These are phyloP conservation scores for Peromyscus polionotus DNA, from an alignment of 2,113 vertebrate genomes.

Conservation along the genomic window DNA sequence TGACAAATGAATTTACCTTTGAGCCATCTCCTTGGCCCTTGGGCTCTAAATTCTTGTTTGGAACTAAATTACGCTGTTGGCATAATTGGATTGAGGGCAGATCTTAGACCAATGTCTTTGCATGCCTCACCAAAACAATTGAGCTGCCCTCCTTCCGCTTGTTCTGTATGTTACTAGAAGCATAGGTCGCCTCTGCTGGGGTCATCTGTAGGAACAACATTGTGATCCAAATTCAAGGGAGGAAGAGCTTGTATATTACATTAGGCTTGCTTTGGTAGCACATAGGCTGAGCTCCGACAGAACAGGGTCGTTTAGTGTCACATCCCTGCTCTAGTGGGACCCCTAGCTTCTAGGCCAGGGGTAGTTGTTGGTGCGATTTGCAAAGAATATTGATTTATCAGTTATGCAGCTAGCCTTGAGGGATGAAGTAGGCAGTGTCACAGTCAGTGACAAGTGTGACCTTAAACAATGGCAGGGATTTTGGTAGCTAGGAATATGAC, in stretches of 20 bases:
- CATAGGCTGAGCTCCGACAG: not conserved
- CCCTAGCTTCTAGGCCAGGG: not conserved
- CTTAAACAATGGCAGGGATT: not conserved
- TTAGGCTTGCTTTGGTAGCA: not conserved
- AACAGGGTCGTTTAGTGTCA: fast-evolving
- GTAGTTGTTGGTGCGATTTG: not conserved
- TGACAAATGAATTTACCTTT: not conserved
- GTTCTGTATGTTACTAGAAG: not conserved
- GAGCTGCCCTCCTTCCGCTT: not conserved
- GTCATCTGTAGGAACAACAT: not conserved
- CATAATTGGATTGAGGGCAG: slow-evolving; percentile 20
- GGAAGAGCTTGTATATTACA: not conserved
- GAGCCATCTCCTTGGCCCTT: not conserved
- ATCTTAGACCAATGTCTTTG: slow-evolving; percentile 30
- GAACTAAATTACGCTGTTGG: slow-evolving; percentile 32
- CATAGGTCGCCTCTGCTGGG: not conserved
- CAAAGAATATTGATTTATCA: slow-evolving; percentile 18
- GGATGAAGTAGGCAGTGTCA: slow-evolving; percentile 12
- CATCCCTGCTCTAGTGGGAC: not conserved
- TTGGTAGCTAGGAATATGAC: not conserved
- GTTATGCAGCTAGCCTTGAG: not conserved
- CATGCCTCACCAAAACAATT: slow-evolving; percentile 45
- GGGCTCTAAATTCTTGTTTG: not conserved
- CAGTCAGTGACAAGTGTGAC: not conserved
- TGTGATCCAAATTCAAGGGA: slow-evolving; percentile 51